A percentile compares a stretch with the other conserved stretches of the same genome.
These are phyloP conservation scores for Amphiura filiformis DNA, from an alignment of 35 echinoderm and acorn worm species.

Conservation along the genomic window DNA sequence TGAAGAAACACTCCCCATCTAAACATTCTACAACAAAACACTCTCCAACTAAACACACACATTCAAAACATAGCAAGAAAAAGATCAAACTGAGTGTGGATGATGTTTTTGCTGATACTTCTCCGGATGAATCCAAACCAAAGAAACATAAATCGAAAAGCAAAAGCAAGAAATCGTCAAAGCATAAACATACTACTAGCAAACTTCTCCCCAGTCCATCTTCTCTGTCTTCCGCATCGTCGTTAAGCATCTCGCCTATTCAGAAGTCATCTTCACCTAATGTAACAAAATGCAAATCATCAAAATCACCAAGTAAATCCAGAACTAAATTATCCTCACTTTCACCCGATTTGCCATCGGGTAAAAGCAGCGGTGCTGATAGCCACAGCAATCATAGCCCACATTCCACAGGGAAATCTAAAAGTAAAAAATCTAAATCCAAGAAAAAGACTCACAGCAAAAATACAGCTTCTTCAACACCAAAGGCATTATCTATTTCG, in stretches of 20 bases:
- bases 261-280: background rate
- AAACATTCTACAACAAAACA: too few relatives aligned
- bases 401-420: background rate
- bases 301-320: background rate
- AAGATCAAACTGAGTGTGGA: constrained; percentile 13
- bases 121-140: constrained; percentile 11
- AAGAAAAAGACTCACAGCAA: background rate
- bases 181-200: background rate
- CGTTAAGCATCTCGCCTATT: background rate
- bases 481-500: background rate
- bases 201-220: background rate
- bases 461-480: background rate
- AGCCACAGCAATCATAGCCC: background rate
- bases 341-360: background rate
- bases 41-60: background rate
- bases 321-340: background rate
- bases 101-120: background rate
- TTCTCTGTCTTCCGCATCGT: background rate
- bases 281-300: background rate
- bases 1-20: constrained; percentile 22
- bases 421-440: background rate
- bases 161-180: constrained; percentile 28
- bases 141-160: constrained; percentile 29
- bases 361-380: background rate
- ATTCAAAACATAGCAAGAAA: background rate